phyloP scores from a whole-genome alignment of 2,113 vertebrate species.

The Gobius niger region DNA sequence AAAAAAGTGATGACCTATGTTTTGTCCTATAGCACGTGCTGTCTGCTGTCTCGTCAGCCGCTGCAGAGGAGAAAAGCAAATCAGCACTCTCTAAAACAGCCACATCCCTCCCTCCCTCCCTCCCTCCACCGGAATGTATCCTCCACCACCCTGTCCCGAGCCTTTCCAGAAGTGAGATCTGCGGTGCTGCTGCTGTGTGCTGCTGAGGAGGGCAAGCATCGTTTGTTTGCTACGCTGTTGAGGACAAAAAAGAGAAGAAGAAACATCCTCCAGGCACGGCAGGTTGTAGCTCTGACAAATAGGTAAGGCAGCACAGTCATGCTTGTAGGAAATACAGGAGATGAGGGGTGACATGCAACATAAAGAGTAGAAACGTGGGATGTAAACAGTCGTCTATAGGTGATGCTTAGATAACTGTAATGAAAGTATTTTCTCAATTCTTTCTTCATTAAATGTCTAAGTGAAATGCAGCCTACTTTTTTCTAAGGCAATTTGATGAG shows the following conservation, averaged over 20 bases:
- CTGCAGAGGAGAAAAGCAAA: conserved; percentile 63
- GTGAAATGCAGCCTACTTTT: not conserved
- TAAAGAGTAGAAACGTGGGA: not conserved
- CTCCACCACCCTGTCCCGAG: conserved; percentile 4
- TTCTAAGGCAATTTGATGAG: not conserved
- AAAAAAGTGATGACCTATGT: conserved; percentile 29
- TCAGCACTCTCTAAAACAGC: conserved; percentile 39
- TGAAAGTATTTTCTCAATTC: not conserved
- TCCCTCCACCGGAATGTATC: too few species aligned
- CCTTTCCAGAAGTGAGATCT: conserved; percentile 23
- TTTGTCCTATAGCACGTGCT: conserved; percentile 10
- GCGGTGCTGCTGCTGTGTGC: conserved; percentile 50
- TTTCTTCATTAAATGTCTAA: too few species aligned
- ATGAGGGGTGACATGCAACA: not conserved
- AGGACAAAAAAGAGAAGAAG: not conserved
- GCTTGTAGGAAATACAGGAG: not conserved
- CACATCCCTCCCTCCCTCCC: conserved; percentile 44
- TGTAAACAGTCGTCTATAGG: not conserved
- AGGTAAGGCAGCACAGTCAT: conserved; percentile 51
- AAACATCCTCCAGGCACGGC: conserved; percentile 20
- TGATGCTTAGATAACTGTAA: not conserved
- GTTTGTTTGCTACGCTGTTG: conserved; percentile 1
- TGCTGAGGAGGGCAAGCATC: conserved; percentile 2
- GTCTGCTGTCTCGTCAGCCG: conserved; percentile 29
- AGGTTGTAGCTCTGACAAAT: conserved; percentile 28